A percentile compares a stretch with the other conserved stretches of the same genome.
Evolutionary conservation across 2,797 vertebrate species (phyloP).

Genomic region (Clarias pachynema): DNA sequence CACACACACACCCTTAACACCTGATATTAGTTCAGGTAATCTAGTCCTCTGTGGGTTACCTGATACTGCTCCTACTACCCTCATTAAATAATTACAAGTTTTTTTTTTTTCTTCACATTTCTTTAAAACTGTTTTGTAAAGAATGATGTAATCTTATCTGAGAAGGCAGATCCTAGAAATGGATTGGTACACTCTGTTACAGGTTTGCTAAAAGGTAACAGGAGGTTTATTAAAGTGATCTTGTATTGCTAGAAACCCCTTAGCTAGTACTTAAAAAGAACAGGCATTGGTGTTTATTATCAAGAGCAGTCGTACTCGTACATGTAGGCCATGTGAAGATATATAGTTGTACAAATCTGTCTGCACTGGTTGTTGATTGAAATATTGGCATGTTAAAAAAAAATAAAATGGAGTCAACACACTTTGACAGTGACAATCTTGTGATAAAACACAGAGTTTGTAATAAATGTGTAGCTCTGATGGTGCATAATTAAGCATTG

Average conservation of each 20-base stretch:
- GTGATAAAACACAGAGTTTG: neutral
- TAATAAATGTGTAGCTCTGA: neutral
- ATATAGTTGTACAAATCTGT: neutral
- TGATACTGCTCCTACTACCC: constrained; percentile 8
- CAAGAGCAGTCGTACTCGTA: too few relatives aligned
- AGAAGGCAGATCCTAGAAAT: neutral
- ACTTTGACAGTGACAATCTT: neutral
- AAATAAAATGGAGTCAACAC: neutral
- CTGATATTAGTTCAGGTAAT: constrained; percentile 16
- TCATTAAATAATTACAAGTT: constrained; percentile 7
- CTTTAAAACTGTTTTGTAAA: neutral
- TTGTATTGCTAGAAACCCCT: neutral
- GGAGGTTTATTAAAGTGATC: neutral
- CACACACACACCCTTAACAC: neutral
- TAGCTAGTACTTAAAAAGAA: neutral
- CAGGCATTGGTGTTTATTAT: neutral
- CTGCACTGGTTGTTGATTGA: neutral
- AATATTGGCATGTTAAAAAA: neutral
- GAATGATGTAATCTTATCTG: neutral
- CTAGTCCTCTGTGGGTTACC: constrained; percentile 16
- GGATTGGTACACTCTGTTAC: neutral
- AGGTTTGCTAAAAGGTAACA: neutral
- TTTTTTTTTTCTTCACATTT: neutral
- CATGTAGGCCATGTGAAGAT: too few relatives aligned
- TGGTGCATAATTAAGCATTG: neutral